These are phyloP conservation scores for Pangasius krempfi DNA, from an alignment of 2,797 vertebrate species.

Conservation along the genomic window DNA sequence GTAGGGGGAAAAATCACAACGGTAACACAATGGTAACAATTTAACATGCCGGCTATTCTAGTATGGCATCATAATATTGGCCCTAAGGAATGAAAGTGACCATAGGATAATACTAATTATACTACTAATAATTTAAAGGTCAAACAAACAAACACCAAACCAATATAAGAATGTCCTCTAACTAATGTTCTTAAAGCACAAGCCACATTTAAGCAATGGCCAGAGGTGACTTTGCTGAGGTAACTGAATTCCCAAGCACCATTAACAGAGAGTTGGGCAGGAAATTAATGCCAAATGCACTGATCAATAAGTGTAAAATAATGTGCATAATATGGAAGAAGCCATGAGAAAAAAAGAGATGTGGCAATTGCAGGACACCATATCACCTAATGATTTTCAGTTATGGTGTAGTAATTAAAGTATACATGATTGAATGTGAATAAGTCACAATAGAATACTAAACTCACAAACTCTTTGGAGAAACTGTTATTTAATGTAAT, in stretches of 20 bases:
- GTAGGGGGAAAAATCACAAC: neutral
- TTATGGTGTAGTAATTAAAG: neutral
- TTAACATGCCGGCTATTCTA: neutral
- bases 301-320: conserved; percentile 69
- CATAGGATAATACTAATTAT: neutral
- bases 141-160: neutral
- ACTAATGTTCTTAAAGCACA: neutral
- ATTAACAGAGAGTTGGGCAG: conserved; percentile 70
- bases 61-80: neutral
- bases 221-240: conserved; percentile 58
- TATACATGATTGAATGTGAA: neutral
- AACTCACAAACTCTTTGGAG: neutral
- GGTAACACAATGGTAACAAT: neutral
- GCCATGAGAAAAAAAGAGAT: neutral
- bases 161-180: neutral
- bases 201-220: neutral
- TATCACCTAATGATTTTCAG: neutral
- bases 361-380: neutral
- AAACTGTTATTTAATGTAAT: neutral
- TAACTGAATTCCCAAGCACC: conserved; percentile 72
- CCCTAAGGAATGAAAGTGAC: neutral
- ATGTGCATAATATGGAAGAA: conserved; percentile 46
- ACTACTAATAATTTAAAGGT: neutral
- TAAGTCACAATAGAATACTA: neutral
- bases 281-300: conserved; percentile 76